These are phyloP conservation scores for Acromyrmex charruanus DNA, from an alignment of 1,140 invertebrate genomes.

Conservation along the genomic window DNA sequence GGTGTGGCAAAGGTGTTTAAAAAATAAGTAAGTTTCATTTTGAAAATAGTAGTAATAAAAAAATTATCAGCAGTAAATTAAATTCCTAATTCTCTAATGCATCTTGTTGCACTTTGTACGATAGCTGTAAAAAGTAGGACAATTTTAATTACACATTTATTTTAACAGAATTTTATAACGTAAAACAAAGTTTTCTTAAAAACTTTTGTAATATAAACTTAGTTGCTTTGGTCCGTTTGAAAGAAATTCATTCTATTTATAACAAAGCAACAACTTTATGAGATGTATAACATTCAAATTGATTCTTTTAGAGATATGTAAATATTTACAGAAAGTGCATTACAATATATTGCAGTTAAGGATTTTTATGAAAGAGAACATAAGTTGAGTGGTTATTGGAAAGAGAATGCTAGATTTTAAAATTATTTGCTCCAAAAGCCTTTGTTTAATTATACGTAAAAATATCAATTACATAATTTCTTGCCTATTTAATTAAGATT, in stretches of 20 bases:
- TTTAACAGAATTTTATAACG: conserved; percentile 1
- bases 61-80: conserved; percentile 18
- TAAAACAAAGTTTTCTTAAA: not conserved
- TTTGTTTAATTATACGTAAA: not conserved
- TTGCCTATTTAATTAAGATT: not conserved
- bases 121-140: not conserved
- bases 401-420: not conserved
- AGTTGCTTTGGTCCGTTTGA: not conserved
- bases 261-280: not conserved
- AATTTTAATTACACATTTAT: not conserved
- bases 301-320: not conserved
- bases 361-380: not conserved
- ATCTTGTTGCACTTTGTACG: not conserved
- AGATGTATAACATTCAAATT: not conserved
- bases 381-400: not conserved
- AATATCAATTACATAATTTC: not conserved
- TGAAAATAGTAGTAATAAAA: not conserved
- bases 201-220: conserved; percentile 3
- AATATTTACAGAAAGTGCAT: conserved; percentile 2
- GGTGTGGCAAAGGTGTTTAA: not conserved
- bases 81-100: not conserved
- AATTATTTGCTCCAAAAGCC: not conserved
- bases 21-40: not conserved
- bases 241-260: conserved; percentile 13
- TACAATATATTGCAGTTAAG: not conserved